Evolutionary conservation across 2,888 invertebrate genomes (phyloP), one percentile per base, ranked within the genome.

Genomic region (Formica aserva): DNA sequence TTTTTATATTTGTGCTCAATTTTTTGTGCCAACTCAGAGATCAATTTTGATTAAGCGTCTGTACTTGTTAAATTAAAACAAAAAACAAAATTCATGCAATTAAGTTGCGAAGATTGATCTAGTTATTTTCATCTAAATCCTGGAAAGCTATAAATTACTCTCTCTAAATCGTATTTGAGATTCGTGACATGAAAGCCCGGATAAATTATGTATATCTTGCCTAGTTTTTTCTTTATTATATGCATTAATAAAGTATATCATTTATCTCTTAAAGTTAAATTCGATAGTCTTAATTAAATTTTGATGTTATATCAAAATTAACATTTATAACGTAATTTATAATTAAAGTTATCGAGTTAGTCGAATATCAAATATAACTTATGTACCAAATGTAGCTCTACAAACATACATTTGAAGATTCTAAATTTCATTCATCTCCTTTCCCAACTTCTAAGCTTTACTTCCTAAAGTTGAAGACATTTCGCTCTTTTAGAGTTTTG

Each of bases 391-490:
- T 55, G 4, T 32, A 35, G 5, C 15, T 22, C 1, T 9, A 15
- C n/a, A 52, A 52, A 52, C 8, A 63, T 1, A 32, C 32, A 52
- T 35, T 65, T 18, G 18, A 65, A 76, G 11, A 65, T 35, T 52
- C 35, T 52, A 65, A 32, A 26, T 65, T 32, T 38, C 26, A 62
- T 26, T 2, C 18, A 22, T 63, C 13, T 63, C 18, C 26, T 63
- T 55, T 4, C n/a, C 26, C 65, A 55, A n/a, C 18, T 65, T 32
- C 13, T 15, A 9, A 66, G 32, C 15, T 63, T 63, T 15, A 26
- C 3, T 41, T 63, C 65, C 4, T 55, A 15, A 45, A 52, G 52
- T 76, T 52, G 15, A 29, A 63, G 75, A 75, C n/a, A 18, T 4
- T 65, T 26, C 15, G 15, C 22, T 13, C 8, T n/a, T 52, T 22